Evolutionary conservation across 2,888 invertebrate species (phyloP).

Genomic region (Blera fallax): DNA sequence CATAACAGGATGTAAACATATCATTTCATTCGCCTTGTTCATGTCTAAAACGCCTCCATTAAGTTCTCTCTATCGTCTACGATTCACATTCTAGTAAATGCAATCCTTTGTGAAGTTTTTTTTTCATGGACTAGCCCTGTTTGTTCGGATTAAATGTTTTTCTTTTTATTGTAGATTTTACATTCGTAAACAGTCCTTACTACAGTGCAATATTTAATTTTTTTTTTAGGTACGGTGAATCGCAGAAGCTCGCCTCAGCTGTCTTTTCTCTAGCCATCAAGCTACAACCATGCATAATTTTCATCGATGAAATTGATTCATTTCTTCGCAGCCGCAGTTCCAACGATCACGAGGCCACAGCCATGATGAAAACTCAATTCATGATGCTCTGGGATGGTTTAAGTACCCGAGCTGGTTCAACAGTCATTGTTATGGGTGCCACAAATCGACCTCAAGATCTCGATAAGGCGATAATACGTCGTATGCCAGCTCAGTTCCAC

Average conservation of each 20-base stretch:
- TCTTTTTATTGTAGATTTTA: not conserved
- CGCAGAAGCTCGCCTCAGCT: constrained; percentile 96
- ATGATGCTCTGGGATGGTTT: constrained; percentile 99
- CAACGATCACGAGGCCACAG: constrained; percentile 97
- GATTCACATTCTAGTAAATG: too few species aligned
- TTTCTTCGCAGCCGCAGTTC: constrained; percentile 93
- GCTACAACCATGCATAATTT: constrained; percentile 92
- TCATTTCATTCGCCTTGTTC: too few species aligned
- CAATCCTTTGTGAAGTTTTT: too few species aligned
- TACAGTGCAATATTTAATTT: not conserved
- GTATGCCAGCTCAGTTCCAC: constrained; percentile 96
- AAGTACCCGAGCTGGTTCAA: constrained; percentile 90
- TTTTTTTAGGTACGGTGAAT: constrained; percentile 90
- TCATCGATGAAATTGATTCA: constrained; percentile 98
- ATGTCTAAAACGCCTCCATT: too few species aligned
- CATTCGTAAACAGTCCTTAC: not conserved
- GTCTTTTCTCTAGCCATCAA: constrained; percentile 96
- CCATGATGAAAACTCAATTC: constrained; percentile 99
- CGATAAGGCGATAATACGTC: constrained; percentile 93
- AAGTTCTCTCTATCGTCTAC: too few species aligned
- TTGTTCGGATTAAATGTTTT: not conserved
- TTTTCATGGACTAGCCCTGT: too few species aligned
- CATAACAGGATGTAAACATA: too few species aligned
- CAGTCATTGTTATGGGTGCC: constrained; percentile 95
- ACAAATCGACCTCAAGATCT: constrained; percentile 97